Evolutionary conservation across 2,888 invertebrate species (phyloP), one percentile per base, ranked within the genome.

Genomic region (Diabrotica balteata): DNA sequence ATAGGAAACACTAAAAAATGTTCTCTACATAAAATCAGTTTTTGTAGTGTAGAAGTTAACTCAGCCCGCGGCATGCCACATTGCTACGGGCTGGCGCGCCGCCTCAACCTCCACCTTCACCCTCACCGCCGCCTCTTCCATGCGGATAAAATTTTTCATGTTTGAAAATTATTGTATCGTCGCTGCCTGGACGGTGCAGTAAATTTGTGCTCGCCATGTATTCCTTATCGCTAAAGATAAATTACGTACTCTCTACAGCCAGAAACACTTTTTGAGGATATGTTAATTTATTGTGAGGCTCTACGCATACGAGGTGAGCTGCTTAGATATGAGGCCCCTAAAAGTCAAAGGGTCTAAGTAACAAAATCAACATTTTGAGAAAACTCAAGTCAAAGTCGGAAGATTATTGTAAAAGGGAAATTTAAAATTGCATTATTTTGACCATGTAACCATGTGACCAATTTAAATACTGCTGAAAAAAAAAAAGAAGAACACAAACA

Each of bases 171-270:
- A 75, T 75, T 71, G 71, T 74, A 55, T 63, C 43, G 63, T 49
- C 49, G 52, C 44, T 45, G 22, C 50, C 51, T 66, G 66, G 72
- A 68, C 71, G 72, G 59, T 49, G 74, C 74, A 73, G 77, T 79
- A 77, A 79, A 79, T 79, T 74, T 59, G 58, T 67, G 71, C 67
- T 71, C 67, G 66, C 69, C 74, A 75, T 77, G 75, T 76, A 77
- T 77, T 78, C 76, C 80, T 80, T 80, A 80, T 80, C 80, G 73
- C 74, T 69, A 68, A 22, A 75, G 75, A 80, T 80, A 78, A 79
- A 80, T 79, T 78, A 76, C 75, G 73, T 70, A 70, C 73, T 73
- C 63, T 63, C 58, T 42, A 46, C 51, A 46, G 70, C 57, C 59
- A 68, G 66, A 71, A 72, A 76, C 77, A 77, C 75, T 79, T 79